Base-by-base conservation (phyloP, 2,888 invertebrate species). In the Vandiemenella viatica region DNA sequence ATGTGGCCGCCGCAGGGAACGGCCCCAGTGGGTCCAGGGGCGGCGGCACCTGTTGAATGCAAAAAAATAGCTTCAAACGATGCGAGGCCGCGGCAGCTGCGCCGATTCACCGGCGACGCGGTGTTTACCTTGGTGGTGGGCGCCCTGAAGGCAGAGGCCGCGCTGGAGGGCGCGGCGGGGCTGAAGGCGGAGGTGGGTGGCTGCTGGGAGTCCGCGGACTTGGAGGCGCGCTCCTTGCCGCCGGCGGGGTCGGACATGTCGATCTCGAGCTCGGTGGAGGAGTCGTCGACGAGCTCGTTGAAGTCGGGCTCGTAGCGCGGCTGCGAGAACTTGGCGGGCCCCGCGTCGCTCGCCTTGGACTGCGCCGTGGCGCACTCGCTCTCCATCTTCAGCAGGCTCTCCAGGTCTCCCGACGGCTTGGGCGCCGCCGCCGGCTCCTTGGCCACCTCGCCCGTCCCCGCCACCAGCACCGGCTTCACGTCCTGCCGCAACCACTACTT, bases 201-300 rank as follows among this genome's bases (percentile, higher is more conserved):
- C 19, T 8, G 19, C 8, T 8, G 13, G 20, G 19, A 19, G 20
- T 19, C 19, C 5, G 5, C 13, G 42, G 42, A 2, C 10, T 8
- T 21, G 42, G 10, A 18, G 20, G 8, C 42, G n/a, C 13, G 78
- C 48, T 77, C 77, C 58, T 74, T 77, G 48, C 79, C 80, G n/a
- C 74, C 72, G 20, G 74, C 70, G 40, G 79, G 72, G 57, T 83
- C 82, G 1, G 82, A 80, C 77, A 83, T 83, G 62, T 83, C 83
- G 58, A 84, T 84, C 64, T 84, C 83, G 48, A 84, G 62, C 60
- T 84, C 83, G 60, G 82, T 83, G 50, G 83, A 83, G 37, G 82
- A 83, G 57, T 83, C 83, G 63, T 83, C 83, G 5, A 80, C 81
- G 38, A 65, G 56, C 61, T 84, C 84, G 63, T 83, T 82, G 61